These are phyloP conservation scores for Phocoena sinus DNA, from an alignment of 2,113 vertebrate genomes.

Conservation along the genomic window DNA sequence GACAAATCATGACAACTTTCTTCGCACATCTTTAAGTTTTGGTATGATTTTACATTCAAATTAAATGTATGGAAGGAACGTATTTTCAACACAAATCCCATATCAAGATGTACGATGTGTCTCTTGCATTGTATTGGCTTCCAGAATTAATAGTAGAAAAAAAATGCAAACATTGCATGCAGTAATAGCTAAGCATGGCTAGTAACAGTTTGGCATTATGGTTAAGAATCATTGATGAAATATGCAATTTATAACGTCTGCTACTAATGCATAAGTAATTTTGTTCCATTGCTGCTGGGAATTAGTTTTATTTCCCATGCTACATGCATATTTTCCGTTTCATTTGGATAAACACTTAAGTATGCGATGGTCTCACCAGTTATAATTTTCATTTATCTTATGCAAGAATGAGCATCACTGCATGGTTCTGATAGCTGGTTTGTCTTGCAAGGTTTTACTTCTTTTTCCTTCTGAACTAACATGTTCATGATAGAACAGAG, in stretches of 20 bases:
- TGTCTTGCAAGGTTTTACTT: constrained; percentile 13
- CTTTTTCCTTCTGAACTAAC: constrained; percentile 11
- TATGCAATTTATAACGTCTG: not conserved
- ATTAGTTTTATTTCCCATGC: constrained; percentile 28
- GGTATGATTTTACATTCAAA: not conserved
- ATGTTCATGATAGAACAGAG: not conserved
- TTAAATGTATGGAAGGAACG: not conserved
- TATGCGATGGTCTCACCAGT: not conserved
- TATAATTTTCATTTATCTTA: constrained; percentile 39
- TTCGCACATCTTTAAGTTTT: not conserved
- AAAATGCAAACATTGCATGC: not conserved
- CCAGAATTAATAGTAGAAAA: constrained; percentile 7
- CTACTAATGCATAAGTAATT: constrained; percentile 29
- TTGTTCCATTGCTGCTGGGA: not conserved
- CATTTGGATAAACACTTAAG: constrained; percentile 36
- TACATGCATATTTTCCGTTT: constrained; percentile 27
- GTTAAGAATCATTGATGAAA: constrained; percentile 24
- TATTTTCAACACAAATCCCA: not conserved
- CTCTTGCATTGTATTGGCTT: not conserved
- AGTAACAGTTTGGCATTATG: constrained; percentile 16
- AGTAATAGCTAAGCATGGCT: not conserved
- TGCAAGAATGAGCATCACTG: not conserved
- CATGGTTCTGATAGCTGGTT: not conserved
- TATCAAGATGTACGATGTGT: not conserved
- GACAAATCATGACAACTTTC: not conserved